phyloP scores from a whole-genome alignment of 1,140 invertebrate genomes.

The Schlechtendalia chinensis region DNA sequence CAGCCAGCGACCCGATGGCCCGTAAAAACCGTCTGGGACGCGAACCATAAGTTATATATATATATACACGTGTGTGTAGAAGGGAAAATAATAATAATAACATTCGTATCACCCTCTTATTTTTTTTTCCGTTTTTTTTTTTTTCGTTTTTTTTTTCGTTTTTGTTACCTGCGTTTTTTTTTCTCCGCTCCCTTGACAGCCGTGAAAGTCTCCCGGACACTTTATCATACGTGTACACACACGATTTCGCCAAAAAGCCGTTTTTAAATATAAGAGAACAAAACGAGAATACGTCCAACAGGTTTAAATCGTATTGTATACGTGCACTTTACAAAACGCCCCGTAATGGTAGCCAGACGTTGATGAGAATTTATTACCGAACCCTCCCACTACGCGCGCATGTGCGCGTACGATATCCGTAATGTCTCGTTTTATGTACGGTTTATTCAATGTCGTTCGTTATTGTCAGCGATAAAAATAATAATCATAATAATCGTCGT shows the following conservation, averaged over 20 bases:
- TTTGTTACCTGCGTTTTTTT: conserved; percentile 5
- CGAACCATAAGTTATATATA: background rate
- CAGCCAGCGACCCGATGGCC: conserved; percentile 23
- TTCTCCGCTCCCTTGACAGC: conserved; percentile 41
- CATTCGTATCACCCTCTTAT: conserved; percentile 50
- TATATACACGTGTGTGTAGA: background rate
- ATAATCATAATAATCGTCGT: too few species aligned
- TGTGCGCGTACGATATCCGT: background rate
- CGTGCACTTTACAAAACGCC: conserved; percentile 47
- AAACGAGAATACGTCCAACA: conserved; percentile 44
- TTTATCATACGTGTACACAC: too few species aligned
- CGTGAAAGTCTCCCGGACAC: conserved; percentile 48
- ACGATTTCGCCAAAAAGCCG: conserved; percentile 40
- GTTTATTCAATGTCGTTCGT: conserved; percentile 37
- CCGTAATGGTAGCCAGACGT: conserved; percentile 44
- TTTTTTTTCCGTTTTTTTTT: background rate
- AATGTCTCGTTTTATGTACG: background rate
- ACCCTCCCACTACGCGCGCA: conserved; percentile 29
- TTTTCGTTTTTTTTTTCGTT: conserved; percentile 24
- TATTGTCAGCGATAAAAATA: conserved; percentile 17
- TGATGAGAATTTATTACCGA: conserved; percentile 48
- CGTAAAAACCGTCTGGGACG: conserved; percentile 34
- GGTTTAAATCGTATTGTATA: conserved; percentile 49
- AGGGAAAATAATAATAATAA: conserved; percentile 40
- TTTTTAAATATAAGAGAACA: conserved; percentile 49